A percentile compares a stretch with the other conserved stretches of the same genome.
Conservation (phyloP, 37 sponge, comb jelly and placozoan species). For the Aphrocallistes beatrix region DNA sequence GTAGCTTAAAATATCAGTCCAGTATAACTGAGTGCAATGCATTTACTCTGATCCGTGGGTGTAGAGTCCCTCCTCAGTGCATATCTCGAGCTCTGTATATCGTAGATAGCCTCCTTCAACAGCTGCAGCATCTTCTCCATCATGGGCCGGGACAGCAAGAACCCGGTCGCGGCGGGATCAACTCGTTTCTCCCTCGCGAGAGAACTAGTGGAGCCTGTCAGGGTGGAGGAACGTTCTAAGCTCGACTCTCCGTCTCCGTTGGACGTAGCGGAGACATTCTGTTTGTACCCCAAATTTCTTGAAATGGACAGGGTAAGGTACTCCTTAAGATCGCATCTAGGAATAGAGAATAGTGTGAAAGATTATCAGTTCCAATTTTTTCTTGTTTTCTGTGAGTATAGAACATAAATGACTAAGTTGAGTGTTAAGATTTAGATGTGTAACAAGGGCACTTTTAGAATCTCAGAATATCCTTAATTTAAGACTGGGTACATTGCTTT, state of each 20-base stretch:
- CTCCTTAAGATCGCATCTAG: background rate
- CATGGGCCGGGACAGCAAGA: background rate
- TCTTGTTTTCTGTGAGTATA: too few relatives aligned
- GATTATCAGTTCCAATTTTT: too few relatives aligned
- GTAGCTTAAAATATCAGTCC: too few relatives aligned
- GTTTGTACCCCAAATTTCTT: background rate
- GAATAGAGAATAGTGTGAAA: background rate
- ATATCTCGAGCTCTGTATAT: slow-evolving; percentile 5
- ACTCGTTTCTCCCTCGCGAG: background rate
- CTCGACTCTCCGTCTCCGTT: background rate
- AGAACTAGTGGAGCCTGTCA: background rate
- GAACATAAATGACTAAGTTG: too few relatives aligned
- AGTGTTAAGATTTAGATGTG: too few relatives aligned
- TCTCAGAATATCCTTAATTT: too few relatives aligned
- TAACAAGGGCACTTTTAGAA: too few relatives aligned
- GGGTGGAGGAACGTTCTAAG: background rate
- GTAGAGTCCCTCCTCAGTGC: background rate
- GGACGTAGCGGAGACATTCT: background rate
- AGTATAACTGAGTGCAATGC: too few relatives aligned
- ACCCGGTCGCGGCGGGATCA: background rate
- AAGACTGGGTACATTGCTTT: too few relatives aligned
- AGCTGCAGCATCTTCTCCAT: slow-evolving; percentile 3
- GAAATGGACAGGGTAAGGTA: background rate
- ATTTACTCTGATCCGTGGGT: background rate
- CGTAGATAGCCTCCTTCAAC: background rate